Evolutionary conservation across 2,113 vertebrate genomes (phyloP), one percentile per base, ranked within the genome.

Genomic region (Narcine bancroftii): DNA sequence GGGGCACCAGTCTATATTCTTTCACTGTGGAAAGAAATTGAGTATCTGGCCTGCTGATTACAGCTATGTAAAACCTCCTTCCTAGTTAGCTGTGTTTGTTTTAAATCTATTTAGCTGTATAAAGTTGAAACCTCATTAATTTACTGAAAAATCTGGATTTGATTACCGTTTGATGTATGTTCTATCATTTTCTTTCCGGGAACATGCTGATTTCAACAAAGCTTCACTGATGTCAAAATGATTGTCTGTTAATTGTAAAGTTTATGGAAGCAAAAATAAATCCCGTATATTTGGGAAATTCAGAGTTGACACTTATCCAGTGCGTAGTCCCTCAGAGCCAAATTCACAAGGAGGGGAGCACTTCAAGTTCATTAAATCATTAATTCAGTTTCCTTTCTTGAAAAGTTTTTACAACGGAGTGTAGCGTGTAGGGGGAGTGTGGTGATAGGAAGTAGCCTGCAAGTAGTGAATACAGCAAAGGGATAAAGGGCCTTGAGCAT

Each of bases 71-170:
- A 91, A 69, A 47, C 36, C 65, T 91, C 45, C 65, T 69, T 42
- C 65, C 89, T 24, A 47, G 63, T 69, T 91, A 69, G 42, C 65
- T 91, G 42, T 71, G 89, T 91, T 91, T 91, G 39, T 91, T 89
- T 91, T 91, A 91, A 24, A 91, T 69, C 63, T 71, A 91, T 71
- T 69, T 45, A 69, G 63, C 89, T 69, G 39, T 47, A 91, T 71
- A 91, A 91, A 91, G 89, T 91, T 91, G 63, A 91, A 91, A 42
- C 26, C 45, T 69, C 66, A 29, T 91, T 69, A 91, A 91, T 91
- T 91, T 91, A 91, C 42, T 69, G 36, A 69, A 42, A 91, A 91
- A 91, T 91, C 89, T 91, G 89, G 89, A 91, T 47, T 69, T 69
- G 89, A 91, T 71, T 91, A 71, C 65, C 66, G 10, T 69, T 69